Conservation (phyloP, 2,113 vertebrate species). For the Aix galericulata region DNA sequence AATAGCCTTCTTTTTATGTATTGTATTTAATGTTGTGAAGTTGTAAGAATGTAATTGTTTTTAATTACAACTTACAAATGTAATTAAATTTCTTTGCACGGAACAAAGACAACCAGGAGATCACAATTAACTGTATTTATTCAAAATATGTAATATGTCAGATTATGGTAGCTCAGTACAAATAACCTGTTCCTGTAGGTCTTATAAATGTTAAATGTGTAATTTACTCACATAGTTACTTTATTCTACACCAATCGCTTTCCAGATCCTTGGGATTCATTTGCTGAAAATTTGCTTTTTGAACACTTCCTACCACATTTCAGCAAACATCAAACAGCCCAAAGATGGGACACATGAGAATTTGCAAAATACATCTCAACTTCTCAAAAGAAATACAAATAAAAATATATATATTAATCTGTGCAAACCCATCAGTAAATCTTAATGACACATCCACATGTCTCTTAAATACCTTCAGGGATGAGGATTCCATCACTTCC, state of each 20-base stretch:
- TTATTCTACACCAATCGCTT: constrained; percentile 45
- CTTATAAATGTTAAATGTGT: constrained; percentile 67
- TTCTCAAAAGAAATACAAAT: constrained; percentile 42
- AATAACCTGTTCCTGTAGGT: constrained; percentile 63
- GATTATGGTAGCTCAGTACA: constrained; percentile 65
- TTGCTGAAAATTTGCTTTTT: constrained; percentile 52
- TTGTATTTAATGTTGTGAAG: constrained; percentile 71
- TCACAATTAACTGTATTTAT: constrained; percentile 70
- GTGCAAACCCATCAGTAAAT: neutral
- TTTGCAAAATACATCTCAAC: constrained; percentile 55
- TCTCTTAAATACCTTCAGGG: neutral
- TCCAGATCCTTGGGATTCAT: constrained; percentile 33
- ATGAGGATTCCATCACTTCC: neutral
- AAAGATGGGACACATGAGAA: constrained; percentile 28
- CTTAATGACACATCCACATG: neutral
- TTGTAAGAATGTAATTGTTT: constrained; percentile 79
- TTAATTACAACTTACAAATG: constrained; percentile 76
- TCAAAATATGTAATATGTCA: constrained; percentile 63
- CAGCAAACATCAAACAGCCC: constrained; percentile 48
- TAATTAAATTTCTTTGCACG: constrained; percentile 72
- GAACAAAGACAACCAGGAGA: constrained; percentile 72
- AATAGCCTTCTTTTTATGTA: constrained; percentile 63
- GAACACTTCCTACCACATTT: constrained; percentile 46
- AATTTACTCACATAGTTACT: constrained; percentile 64
- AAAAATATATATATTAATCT: neutral